A percentile compares a stretch with the other conserved stretches of the same genome.
These are phyloP conservation scores for Lymantria dispar DNA, from an alignment of 2,888 invertebrate genomes.

Conservation along the genomic window DNA sequence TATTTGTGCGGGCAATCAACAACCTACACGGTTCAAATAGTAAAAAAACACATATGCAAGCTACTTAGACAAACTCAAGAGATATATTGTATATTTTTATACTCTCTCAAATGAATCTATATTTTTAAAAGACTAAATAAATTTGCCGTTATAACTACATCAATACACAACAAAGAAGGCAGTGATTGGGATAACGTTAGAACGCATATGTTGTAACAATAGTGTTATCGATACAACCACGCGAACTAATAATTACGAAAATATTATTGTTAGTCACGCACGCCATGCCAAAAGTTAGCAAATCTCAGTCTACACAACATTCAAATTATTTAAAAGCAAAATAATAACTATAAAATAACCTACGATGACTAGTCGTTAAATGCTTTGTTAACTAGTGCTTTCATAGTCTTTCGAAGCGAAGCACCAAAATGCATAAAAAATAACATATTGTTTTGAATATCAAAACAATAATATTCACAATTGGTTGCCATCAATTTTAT, in stretches of 20 bases:
- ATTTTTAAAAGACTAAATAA: neutral
- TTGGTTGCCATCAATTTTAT: conserved; percentile 47
- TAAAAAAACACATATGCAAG: conserved; percentile 6
- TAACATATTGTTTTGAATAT: conserved; percentile 33
- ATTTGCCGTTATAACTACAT: conserved; percentile 17
- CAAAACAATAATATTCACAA: conserved; percentile 38
- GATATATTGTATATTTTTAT: neutral
- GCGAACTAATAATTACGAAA: neutral
- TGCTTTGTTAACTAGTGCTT: conserved; percentile 41
- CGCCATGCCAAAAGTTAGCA: neutral
- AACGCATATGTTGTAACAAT: conserved; percentile 7
- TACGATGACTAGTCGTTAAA: conserved; percentile 34
- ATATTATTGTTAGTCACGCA: neutral
- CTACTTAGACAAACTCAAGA: neutral
- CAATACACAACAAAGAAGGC: conserved; percentile 25
- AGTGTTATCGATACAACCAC: conserved; percentile 14
- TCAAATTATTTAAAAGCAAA: conserved; percentile 30
- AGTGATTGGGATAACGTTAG: conserved; percentile 18
- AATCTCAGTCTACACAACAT: conserved; percentile 14
- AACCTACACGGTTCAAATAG: neutral
- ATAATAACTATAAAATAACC: conserved; percentile 22
- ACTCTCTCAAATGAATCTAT: neutral
- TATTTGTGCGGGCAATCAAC: conserved; percentile 41
- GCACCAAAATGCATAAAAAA: conserved; percentile 55
- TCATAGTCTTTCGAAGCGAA: conserved; percentile 50